Conservation (phyloP, 2,888 invertebrate genomes). For the Nymphalis polychloros region DNA sequence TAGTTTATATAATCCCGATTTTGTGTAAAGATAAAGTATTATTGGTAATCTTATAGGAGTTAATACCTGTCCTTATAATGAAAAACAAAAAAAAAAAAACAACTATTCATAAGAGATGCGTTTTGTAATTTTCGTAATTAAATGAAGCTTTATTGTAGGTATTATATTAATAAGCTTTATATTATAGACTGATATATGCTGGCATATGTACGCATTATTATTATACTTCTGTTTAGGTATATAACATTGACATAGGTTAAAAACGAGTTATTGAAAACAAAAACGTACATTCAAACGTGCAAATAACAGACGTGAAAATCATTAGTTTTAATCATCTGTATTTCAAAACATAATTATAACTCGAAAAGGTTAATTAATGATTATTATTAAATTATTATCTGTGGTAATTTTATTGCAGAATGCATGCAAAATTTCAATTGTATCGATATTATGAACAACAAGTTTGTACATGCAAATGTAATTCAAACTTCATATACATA, state of each 20-base stretch:
- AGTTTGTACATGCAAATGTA: neutral
- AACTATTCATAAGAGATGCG: conserved; percentile 5
- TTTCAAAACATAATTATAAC: neutral
- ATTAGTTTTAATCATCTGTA: neutral
- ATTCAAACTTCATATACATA: neutral
- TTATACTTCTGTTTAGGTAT: conserved; percentile 12
- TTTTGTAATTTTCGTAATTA: conserved; percentile 13
- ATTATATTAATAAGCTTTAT: conserved; percentile 37
- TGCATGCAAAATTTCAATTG: conserved; percentile 8
- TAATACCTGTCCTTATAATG: conserved; percentile 23
- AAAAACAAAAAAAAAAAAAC: conserved; percentile 2
- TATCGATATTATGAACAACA: conserved; percentile 10
- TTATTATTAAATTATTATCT: neutral
- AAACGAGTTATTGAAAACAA: neutral
- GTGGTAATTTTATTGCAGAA: neutral
- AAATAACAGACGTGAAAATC: neutral
- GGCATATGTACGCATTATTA: conserved; percentile 24
- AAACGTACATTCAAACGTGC: neutral
- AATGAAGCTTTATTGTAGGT: conserved; percentile 28
- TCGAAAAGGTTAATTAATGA: neutral
- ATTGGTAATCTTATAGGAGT: conserved; percentile 1
- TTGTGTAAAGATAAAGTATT: conserved; percentile 1
- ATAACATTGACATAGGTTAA: conserved; percentile 8
- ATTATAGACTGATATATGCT: conserved; percentile 40
- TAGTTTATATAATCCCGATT: neutral